A percentile compares a stretch with the other conserved stretches of the same genome.
phyloP scores from a whole-genome alignment of 2,888 invertebrate genomes.

The Papilio gigon region DNA sequence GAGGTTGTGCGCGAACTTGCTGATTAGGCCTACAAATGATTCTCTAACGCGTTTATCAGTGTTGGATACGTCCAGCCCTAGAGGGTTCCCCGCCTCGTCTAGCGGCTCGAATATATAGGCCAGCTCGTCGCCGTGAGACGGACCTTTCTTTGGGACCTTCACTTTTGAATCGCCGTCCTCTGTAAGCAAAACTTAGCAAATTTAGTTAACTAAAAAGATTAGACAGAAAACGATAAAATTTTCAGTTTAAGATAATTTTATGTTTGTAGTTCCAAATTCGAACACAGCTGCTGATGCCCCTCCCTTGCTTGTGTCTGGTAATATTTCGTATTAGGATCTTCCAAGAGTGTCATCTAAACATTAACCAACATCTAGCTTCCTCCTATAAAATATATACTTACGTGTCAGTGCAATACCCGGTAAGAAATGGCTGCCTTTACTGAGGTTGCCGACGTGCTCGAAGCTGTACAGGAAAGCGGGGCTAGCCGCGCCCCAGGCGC shows the following conservation, averaged over 20 bases:
- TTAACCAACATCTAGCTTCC: too few relatives aligned
- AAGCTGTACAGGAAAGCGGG: conserved; percentile 89
- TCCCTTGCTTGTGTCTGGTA: too few relatives aligned
- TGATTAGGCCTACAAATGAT: conserved; percentile 84
- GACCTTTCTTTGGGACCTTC: conserved; percentile 58
- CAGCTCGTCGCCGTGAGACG: conserved; percentile 88
- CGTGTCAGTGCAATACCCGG: conserved; percentile 85
- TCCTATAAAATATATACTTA: conserved; percentile 42
- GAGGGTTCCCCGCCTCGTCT: conserved; percentile 82
- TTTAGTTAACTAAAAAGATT: background rate
- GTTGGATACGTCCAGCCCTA: conserved; percentile 67
- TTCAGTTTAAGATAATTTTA: too few relatives aligned
- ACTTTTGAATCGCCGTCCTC: conserved; percentile 46
- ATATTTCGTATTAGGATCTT: too few relatives aligned
- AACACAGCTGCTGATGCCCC: too few relatives aligned
- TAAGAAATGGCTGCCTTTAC: conserved; percentile 85
- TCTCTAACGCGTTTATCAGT: conserved; percentile 86
- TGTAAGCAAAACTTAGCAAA: conserved; percentile 35
- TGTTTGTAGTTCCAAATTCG: too few relatives aligned
- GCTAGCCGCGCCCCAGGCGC: conserved; percentile 85
- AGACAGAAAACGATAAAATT: too few relatives aligned
- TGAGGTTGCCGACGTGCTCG: conserved; percentile 85
- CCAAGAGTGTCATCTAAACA: too few relatives aligned
- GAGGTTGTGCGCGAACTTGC: conserved; percentile 84
- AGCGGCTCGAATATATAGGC: conserved; percentile 87